A percentile compares a stretch with the other conserved stretches of the same genome.
Evolutionary conservation across 2,113 vertebrate genomes (phyloP).

Genomic region (Bubo scandiacus): DNA sequence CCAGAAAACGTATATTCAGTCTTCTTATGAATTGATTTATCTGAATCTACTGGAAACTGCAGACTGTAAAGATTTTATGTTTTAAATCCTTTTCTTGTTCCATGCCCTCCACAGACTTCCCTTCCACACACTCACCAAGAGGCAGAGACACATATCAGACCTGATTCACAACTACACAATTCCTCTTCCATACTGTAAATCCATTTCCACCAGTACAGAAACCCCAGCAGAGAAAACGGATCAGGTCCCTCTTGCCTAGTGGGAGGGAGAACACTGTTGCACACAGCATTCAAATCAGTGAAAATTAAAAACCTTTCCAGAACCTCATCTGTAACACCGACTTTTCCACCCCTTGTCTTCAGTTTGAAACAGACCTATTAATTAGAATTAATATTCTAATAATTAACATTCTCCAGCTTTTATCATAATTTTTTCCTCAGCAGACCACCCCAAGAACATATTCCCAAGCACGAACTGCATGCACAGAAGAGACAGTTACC

Average conservation of each 20-base stretch:
- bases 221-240: neutral
- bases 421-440: neutral
- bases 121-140: neutral
- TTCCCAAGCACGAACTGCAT: neutral
- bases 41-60: neutral
- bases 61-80: neutral
- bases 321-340: neutral
- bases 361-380: neutral
- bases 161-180: neutral
- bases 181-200: neutral
- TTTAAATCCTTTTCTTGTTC: neutral
- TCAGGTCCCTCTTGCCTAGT: neutral
- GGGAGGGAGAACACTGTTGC: neutral
- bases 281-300: neutral
- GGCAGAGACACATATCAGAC: neutral
- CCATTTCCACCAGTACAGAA: neutral
- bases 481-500: neutral
- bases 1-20: accelerated
- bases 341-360: neutral
- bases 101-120: accelerated
- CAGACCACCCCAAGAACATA: neutral
- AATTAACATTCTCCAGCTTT: neutral
- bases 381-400: too few relatives aligned
- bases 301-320: neutral
- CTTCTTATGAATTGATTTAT: neutral